Conservation (phyloP, 2,113 vertebrate species). For the Sphyrna mokarran region DNA sequence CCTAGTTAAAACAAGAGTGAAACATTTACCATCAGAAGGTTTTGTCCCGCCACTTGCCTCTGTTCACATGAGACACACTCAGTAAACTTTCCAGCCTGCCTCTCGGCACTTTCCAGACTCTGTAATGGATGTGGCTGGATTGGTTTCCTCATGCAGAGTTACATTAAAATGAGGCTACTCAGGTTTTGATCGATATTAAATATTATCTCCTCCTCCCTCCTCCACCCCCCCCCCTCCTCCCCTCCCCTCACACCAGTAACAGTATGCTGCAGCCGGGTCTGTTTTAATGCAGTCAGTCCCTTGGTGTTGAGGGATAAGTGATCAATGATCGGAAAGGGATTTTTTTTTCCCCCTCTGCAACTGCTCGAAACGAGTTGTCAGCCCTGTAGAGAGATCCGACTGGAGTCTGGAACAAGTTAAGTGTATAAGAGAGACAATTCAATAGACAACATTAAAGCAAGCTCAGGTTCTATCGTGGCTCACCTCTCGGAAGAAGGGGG, state of each 20-base stretch:
- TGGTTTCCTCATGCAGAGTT: background rate
- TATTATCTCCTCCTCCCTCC: background rate
- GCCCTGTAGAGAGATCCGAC: background rate
- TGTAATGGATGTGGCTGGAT: conserved; percentile 15
- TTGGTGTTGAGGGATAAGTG: background rate
- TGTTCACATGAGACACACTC: background rate
- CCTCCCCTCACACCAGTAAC: background rate
- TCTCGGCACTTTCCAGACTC: background rate
- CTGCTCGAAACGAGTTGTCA: background rate
- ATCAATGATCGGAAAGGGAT: conserved; percentile 14
- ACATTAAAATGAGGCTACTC: conserved; percentile 23
- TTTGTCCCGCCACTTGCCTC: background rate
- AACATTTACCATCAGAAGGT: background rate
- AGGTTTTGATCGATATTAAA: conserved; percentile 32
- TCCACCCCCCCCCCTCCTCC: background rate
- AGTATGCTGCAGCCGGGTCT: background rate
- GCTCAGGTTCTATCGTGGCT: background rate
- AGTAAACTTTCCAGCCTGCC: conserved; percentile 7
- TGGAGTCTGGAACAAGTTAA: background rate
- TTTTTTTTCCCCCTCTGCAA: background rate
- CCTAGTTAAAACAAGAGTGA: background rate
- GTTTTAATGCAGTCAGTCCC: conserved; percentile 29
- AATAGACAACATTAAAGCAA: background rate
- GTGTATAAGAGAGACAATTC: background rate
- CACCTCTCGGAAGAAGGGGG: background rate